A percentile compares a stretch with the other conserved stretches of the same genome.
Evolutionary conservation across 2,113 vertebrate species (phyloP).

Genomic region (Ptychochromis oligacanthus): DNA sequence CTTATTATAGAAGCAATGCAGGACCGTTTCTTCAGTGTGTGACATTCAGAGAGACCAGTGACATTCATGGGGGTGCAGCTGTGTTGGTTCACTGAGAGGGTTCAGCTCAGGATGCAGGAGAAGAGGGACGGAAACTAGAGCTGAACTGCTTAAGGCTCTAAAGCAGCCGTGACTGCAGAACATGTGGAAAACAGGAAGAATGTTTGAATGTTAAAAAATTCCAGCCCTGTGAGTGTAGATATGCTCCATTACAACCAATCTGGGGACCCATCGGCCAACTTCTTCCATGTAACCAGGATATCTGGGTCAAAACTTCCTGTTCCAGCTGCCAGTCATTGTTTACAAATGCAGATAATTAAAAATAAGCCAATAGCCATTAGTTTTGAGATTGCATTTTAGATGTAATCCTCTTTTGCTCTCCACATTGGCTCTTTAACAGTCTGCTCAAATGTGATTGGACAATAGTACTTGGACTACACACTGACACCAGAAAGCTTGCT

Average conservation of each 20-base stretch:
- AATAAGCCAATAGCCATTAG: background rate
- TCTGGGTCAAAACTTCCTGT: background rate
- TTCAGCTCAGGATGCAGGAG: constrained; percentile 6
- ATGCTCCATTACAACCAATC: background rate
- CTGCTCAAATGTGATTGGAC: background rate
- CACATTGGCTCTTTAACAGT: too few relatives aligned
- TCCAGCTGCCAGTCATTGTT: background rate
- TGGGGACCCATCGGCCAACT: background rate
- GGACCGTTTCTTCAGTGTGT: constrained; percentile 44
- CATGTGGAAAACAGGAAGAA: background rate
- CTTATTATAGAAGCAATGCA: constrained; percentile 36
- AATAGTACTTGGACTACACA: too few relatives aligned
- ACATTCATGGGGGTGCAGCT: constrained; percentile 39
- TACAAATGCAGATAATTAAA: background rate
- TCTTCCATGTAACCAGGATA: background rate
- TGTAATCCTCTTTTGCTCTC: background rate
- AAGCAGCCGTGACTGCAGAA: background rate
- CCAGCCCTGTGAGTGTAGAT: background rate
- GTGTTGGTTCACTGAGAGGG: background rate
- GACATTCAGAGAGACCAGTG: constrained; percentile 61
- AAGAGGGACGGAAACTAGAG: background rate
- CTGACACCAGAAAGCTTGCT: too few relatives aligned
- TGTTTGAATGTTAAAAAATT: background rate
- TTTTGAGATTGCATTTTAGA: background rate
- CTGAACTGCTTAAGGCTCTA: background rate